A percentile compares a stretch with the other conserved stretches of the same genome.
phyloP scores from a whole-genome alignment of 1,140 invertebrate species.

The Capitella teleta region DNA sequence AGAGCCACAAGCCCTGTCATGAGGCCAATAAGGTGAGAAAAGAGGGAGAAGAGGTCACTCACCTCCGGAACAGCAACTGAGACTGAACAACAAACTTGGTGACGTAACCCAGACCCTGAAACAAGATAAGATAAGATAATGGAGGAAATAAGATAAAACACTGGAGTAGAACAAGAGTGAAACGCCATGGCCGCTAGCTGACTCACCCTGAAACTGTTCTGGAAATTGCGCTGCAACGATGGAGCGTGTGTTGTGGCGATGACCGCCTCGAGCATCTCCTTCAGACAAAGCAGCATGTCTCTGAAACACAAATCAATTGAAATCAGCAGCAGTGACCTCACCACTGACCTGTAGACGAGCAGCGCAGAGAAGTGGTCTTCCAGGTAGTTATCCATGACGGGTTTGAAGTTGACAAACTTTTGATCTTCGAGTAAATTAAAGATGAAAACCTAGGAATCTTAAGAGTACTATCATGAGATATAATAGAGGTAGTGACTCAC shows the following conservation, averaged over 20 bases:
- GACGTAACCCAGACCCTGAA: conserved; percentile 22
- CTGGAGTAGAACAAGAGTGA: background rate
- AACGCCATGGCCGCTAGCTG: background rate
- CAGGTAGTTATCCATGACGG: conserved; percentile 31
- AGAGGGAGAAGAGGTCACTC: background rate
- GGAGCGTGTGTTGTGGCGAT: background rate
- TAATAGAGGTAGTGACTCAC: conserved; percentile 42
- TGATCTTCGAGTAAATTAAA: conserved; percentile 22
- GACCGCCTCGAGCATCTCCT: conserved; percentile 5
- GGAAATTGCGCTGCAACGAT: conserved; percentile 62
- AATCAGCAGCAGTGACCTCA: too few relatives aligned
- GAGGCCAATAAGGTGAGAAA: too few relatives aligned
- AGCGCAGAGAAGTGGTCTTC: conserved; percentile 70
- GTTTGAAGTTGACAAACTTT: conserved; percentile 29
- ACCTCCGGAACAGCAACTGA: conserved; percentile 12
- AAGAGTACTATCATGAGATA: background rate
- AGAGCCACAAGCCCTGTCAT: conserved; percentile 64
- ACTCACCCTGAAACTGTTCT: conserved; percentile 64
- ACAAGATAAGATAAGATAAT: background rate
- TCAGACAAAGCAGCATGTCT: conserved; percentile 6
- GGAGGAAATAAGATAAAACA: background rate
- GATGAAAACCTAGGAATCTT: conserved; percentile 53
- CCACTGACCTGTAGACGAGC: conserved; percentile 27
- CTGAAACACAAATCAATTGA: background rate
- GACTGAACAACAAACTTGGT: conserved; percentile 26